phyloP scores from a whole-genome alignment of 2,888 invertebrate genomes.

The Sminthurinus aureus region DNA sequence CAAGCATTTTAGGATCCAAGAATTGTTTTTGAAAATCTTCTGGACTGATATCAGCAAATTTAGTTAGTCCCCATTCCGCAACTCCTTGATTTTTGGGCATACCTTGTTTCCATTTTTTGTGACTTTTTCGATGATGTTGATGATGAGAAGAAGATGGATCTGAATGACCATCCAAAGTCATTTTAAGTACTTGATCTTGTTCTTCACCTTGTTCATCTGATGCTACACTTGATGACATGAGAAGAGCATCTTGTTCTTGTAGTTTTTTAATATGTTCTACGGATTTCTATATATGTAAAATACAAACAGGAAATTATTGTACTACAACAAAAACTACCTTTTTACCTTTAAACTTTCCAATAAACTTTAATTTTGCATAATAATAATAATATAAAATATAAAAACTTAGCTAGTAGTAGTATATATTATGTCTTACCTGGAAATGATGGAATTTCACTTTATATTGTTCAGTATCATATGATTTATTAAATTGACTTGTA shows the following conservation, averaged over 20 bases:
- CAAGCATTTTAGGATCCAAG: conserved; percentile 62
- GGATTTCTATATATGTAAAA: neutral
- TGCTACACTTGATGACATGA: conserved; percentile 17
- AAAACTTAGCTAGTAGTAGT: too few species aligned
- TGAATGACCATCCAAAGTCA: too few species aligned
- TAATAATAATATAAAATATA: conserved; percentile 4
- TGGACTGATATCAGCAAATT: conserved; percentile 71
- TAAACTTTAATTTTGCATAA: too few species aligned
- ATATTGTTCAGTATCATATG: conserved; percentile 63
- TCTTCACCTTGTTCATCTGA: neutral
- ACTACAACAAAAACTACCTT: too few species aligned
- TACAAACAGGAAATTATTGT: neutral
- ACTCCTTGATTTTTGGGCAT: conserved; percentile 58
- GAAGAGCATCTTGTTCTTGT: conserved; percentile 4
- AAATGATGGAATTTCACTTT: conserved; percentile 48
- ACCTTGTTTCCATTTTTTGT: conserved; percentile 53
- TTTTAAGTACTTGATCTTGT: neutral
- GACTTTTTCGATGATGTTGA: conserved; percentile 41
- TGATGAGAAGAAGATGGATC: neutral
- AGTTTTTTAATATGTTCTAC: conserved; percentile 29
- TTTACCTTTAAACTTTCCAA: too few species aligned
- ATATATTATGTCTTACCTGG: too few species aligned
- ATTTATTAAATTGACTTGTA: conserved; percentile 68
- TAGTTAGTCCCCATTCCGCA: conserved; percentile 70
- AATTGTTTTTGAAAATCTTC: conserved; percentile 69